Evolutionary conservation across 1,140 invertebrate genomes (phyloP).

Genomic region (Neodiprion virginianus): DNA sequence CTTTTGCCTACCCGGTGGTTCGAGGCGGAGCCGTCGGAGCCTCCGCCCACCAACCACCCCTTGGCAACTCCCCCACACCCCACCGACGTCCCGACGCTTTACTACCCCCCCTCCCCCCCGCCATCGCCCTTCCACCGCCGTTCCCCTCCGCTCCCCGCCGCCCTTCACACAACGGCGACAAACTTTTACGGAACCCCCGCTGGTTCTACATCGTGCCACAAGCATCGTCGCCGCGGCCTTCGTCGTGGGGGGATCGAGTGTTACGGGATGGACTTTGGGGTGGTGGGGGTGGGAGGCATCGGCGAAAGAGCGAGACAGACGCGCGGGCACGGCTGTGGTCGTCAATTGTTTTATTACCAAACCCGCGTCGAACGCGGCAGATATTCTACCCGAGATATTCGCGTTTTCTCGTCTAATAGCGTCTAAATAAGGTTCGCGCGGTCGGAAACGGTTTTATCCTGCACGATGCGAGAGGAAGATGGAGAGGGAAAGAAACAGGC

Average conservation of each 20-base stretch:
- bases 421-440: slow-evolving; percentile 43
- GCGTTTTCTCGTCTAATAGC: slow-evolving; percentile 44
- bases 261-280: slow-evolving; percentile 22
- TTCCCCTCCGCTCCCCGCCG: neutral
- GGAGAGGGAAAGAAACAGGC: too few species aligned
- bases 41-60: slow-evolving; percentile 9
- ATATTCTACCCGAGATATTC: slow-evolving; percentile 48
- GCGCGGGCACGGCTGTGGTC: slow-evolving; percentile 34
- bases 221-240: neutral
- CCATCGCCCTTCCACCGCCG: neutral
- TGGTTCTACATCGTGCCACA: neutral
- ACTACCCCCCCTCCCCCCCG: too few species aligned
- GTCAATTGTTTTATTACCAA: slow-evolving; percentile 50
- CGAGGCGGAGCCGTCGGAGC: neutral
- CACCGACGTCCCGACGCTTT: neutral
- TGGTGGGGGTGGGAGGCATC: neutral
- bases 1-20: too few species aligned
- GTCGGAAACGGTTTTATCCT: neutral
- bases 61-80: neutral
- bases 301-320: slow-evolving; percentile 29
- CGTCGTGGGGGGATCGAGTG: neutral
- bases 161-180: neutral
- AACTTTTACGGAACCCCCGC: slow-evolving; percentile 27
- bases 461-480: too few species aligned
- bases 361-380: slow-evolving; percentile 37